These are phyloP conservation scores for Archilochus colubris DNA, from an alignment of 2,113 vertebrate species.

Conservation along the genomic window DNA sequence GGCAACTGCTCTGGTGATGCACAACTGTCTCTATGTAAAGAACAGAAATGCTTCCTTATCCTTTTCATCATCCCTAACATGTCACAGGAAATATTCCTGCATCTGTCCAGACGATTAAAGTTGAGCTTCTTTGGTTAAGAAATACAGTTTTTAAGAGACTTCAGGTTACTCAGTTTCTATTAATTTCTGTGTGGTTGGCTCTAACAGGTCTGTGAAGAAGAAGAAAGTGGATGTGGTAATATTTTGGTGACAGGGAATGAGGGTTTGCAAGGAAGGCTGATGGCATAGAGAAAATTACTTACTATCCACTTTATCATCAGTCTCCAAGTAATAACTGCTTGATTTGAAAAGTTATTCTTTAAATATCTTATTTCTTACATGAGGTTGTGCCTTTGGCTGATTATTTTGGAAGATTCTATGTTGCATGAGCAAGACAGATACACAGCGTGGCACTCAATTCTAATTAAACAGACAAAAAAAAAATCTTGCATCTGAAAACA, in stretches of 20 bases:
- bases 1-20: neutral
- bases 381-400: neutral
- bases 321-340: neutral
- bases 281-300: neutral
- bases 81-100: neutral
- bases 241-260: neutral
- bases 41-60: neutral
- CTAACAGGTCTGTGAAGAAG: neutral
- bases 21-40: neutral
- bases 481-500: neutral
- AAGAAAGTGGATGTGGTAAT: neutral
- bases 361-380: neutral
- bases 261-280: neutral
- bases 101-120: neutral
- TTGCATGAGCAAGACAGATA: neutral
- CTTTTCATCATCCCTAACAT: neutral
- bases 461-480: neutral
- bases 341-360: neutral
- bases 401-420: neutral
- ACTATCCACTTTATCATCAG: neutral
- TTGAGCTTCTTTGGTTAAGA: neutral
- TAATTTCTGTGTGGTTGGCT: neutral
- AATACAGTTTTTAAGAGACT: neutral
- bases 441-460: fast-evolving
- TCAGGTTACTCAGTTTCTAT: neutral